phyloP scores from a whole-genome alignment of 1,140 invertebrate species.

The Bombus affinis region DNA sequence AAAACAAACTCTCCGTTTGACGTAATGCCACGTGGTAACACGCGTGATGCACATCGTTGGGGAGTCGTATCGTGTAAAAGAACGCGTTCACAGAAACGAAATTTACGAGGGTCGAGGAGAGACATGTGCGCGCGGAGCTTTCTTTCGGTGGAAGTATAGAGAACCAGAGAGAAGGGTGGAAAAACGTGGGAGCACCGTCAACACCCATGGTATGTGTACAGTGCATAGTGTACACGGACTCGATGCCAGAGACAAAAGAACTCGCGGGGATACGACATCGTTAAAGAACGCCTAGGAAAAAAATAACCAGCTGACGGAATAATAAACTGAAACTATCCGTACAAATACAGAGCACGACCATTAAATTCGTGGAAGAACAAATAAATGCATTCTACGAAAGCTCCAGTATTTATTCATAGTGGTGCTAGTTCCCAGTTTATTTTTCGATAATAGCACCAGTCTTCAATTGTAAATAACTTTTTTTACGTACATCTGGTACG shows the following conservation, averaged over 20 bases:
- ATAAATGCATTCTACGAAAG: slow-evolving; percentile 5
- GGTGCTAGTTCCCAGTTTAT: background rate
- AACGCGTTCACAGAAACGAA: slow-evolving; percentile 50
- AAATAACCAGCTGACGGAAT: slow-evolving; percentile 2
- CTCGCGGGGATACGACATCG: slow-evolving; percentile 8
- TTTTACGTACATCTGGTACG: background rate
- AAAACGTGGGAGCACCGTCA: slow-evolving; percentile 44
- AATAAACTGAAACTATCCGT: background rate
- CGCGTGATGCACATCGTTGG: slow-evolving; percentile 1
- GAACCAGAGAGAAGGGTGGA: background rate
- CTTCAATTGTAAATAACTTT: slow-evolving; percentile 4
- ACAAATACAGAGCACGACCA: background rate
- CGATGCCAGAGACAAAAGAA: slow-evolving; percentile 39
- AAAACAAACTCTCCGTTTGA: slow-evolving; percentile 55
- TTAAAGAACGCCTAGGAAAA: background rate
- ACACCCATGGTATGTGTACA: background rate
- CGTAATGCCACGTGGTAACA: slow-evolving; percentile 50
- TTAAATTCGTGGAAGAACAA: slow-evolving; percentile 22
- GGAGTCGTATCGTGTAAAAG: background rate
- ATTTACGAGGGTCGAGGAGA: slow-evolving; percentile 25
- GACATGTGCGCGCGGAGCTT: slow-evolving; percentile 50
- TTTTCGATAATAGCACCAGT: background rate
- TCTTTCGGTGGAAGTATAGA: background rate
- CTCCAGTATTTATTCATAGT: background rate
- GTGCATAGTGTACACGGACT: background rate